phyloP scores from a whole-genome alignment of 2,888 invertebrate species.

The Crossocerus cetratus region DNA sequence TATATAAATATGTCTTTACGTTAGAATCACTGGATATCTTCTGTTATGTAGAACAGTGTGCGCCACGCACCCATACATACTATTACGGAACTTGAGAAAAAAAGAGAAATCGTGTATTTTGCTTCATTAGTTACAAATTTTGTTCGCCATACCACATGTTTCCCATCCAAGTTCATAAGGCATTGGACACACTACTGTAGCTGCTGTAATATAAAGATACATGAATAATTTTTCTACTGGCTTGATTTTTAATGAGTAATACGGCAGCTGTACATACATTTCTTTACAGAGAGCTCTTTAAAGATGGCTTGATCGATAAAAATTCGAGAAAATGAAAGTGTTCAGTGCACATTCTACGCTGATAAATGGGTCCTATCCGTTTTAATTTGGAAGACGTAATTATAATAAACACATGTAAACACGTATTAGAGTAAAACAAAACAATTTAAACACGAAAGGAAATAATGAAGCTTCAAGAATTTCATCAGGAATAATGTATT shows the following conservation, averaged over 20 bases:
- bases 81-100: slow-evolving; percentile 25
- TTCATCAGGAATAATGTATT: slow-evolving; percentile 35
- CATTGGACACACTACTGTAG: slow-evolving; percentile 13
- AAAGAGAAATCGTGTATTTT: slow-evolving; percentile 30
- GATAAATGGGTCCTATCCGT: slow-evolving; percentile 1
- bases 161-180: slow-evolving; percentile 19
- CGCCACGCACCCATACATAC: slow-evolving; percentile 14
- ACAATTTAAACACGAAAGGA: slow-evolving; percentile 6
- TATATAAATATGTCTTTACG: slow-evolving; percentile 43
- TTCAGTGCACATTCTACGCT: slow-evolving; percentile 4
- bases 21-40: slow-evolving; percentile 39
- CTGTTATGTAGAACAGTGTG: slow-evolving; percentile 38
- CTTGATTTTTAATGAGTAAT: slow-evolving; percentile 19
- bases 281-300: slow-evolving; percentile 23
- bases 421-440: slow-evolving; percentile 1
- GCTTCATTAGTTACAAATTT: slow-evolving; percentile 17
- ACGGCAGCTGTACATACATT: slow-evolving; percentile 1
- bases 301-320: slow-evolving; percentile 3
- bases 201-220: slow-evolving; percentile 18
- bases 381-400: slow-evolving; percentile 12
- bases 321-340: slow-evolving; percentile 1
- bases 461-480: slow-evolving; percentile 16
- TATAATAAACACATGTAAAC: slow-evolving; percentile 31
- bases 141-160: slow-evolving; percentile 8
- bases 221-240: slow-evolving; percentile 8